These are phyloP conservation scores for Phoeniculus purpureus DNA, from an alignment of 2,797 vertebrate species.

Conservation along the genomic window DNA sequence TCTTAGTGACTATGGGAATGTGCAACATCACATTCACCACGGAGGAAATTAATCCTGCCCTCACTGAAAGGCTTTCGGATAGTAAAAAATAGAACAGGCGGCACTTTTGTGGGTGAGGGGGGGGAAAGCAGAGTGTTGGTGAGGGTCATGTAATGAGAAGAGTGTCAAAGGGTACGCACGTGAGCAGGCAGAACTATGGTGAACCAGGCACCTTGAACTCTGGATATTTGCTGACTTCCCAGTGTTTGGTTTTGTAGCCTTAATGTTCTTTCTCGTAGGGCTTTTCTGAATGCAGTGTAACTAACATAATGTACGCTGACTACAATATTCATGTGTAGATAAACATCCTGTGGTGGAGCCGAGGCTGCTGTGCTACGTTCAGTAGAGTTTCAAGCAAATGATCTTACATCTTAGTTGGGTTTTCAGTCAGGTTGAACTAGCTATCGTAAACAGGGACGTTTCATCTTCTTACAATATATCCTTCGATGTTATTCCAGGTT, in stretches of 20 bases:
- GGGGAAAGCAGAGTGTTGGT: background rate
- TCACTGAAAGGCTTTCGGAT: background rate
- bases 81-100: background rate
- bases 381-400: constrained; percentile 15
- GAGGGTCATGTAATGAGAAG: background rate
- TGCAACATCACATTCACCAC: background rate
- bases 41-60: constrained; percentile 26
- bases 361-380: background rate
- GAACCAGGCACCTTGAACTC: background rate
- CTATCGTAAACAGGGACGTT: constrained; percentile 10
- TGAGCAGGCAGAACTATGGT: background rate
- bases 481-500: constrained; percentile 10
- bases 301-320: background rate
- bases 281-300: background rate
- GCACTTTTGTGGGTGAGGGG: background rate
- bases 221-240: background rate
- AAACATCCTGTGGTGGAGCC: background rate
- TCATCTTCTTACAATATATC: background rate
- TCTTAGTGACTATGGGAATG: background rate
- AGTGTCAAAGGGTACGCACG: background rate
- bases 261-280: background rate
- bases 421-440: constrained; percentile 21
- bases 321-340: background rate
- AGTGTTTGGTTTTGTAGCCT: background rate
- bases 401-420: background rate